phyloP scores from a whole-genome alignment of 2,888 invertebrate genomes.

The Euplexia lucipara region DNA sequence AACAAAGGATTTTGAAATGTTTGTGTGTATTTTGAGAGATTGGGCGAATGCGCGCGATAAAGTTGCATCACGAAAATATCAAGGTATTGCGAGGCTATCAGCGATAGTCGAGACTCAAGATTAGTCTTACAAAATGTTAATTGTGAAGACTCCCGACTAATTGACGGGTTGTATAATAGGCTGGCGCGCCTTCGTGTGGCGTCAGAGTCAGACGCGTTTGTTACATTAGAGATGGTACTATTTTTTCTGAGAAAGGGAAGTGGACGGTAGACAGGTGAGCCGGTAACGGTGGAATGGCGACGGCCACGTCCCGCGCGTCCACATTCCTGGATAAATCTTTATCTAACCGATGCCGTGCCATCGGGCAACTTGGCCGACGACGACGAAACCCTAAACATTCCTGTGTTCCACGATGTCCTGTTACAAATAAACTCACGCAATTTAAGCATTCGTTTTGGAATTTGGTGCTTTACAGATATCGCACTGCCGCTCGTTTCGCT shows the following conservation, averaged over 20 bases:
- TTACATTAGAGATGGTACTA: conserved; percentile 57
- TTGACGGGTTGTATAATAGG: conserved; percentile 49
- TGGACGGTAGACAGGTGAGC: conserved; percentile 71
- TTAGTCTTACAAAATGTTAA: conserved; percentile 39
- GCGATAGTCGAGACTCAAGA: conserved; percentile 33
- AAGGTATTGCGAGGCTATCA: conserved; percentile 40
- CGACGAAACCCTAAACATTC: conserved; percentile 52
- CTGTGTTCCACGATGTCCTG: conserved; percentile 37
- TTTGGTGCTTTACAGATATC: conserved; percentile 1
- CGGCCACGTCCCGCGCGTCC: conserved; percentile 67
- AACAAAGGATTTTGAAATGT: conserved; percentile 73
- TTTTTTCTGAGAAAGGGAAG: conserved; percentile 70
- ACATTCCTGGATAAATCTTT: conserved; percentile 77
- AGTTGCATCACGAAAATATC: conserved; percentile 55
- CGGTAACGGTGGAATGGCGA: conserved; percentile 73
- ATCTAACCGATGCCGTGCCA: conserved; percentile 65
- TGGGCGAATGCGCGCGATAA: conserved; percentile 46
- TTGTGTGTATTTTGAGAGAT: conserved; percentile 53
- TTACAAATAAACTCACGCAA: conserved; percentile 48
- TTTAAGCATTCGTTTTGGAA: conserved; percentile 19
- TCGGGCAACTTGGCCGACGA: conserved; percentile 47
- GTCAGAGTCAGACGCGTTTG: conserved; percentile 54
- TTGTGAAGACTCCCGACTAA: conserved; percentile 50
- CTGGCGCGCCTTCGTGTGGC: conserved; percentile 52
- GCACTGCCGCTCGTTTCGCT: background rate